Base-by-base conservation (phyloP, 2,888 invertebrate species). In the Asteroscopus sphinx region DNA sequence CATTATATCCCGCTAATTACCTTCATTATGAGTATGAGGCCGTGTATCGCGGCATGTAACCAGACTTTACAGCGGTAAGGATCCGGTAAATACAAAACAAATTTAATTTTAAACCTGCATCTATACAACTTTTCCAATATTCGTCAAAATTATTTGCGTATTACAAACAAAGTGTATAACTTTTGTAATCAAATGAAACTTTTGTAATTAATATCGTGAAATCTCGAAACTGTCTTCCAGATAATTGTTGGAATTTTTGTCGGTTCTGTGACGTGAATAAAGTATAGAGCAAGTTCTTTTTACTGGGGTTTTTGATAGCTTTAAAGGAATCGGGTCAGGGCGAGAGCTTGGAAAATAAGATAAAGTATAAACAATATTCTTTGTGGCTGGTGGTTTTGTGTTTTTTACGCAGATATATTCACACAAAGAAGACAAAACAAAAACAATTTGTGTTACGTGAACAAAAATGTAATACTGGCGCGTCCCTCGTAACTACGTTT, bases 131-230 rank as follows among this genome's bases (percentile, higher is more conserved):
- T 76, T 66, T 53, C 63, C 73, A 76, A 76, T 73, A 76, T 73
- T 58, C 62, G 35, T 64, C 65, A 68, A 53, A 70, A 76, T 66
- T 49, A 73, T 73, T 68, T 71, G 48, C 30, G 58, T 58, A 57
- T 42, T 55, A 59, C 57, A 48, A 68, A 54, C 73, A 58, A 70
- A 76, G 59, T 57, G 65, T 57, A 69, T 56, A 67, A 75, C 62
- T 76, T 76, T 66, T 54, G 63, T 71, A 58, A 73, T 67, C 41
- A 71, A 76, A 62, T 73, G 39, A 62, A 76, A 76, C 71, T 76
- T 76, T 66, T 58, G 42, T 73, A 76, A 76, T 76, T 68, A 76
- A 76, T 76, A 63, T 63, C 45, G 15, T 13, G 44, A 56, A 42
- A 65, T 68, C 58, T 59, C 40, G 16, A 35, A 47, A 64, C 65